A percentile compares a stretch with the other conserved stretches of the same genome.
phyloP scores from a whole-genome alignment of 2,113 vertebrate species.

The Rhabdomys dilectus region DNA sequence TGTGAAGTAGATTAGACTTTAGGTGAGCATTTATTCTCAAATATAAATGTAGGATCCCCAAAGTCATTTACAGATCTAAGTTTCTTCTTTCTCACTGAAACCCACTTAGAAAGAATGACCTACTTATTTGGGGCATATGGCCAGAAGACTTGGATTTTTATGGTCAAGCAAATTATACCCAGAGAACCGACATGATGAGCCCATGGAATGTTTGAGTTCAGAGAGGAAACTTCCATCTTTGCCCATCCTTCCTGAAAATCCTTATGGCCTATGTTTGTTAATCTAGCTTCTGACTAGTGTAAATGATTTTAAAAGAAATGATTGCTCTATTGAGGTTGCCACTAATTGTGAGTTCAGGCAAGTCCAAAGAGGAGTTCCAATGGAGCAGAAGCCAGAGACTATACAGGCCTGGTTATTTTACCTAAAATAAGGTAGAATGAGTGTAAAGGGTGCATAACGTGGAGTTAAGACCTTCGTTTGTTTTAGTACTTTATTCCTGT shows the following conservation, averaged over 20 bases:
- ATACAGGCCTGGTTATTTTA: no score
- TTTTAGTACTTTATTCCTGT: conserved; percentile 67
- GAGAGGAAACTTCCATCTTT: neutral
- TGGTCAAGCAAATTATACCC: neutral
- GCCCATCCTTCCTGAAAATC: neutral
- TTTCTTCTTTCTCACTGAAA: neutral
- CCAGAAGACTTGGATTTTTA: conserved; percentile 1
- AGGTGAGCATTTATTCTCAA: neutral
- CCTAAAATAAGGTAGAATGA: neutral
- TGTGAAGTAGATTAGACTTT: neutral
- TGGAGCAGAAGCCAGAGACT: no score
- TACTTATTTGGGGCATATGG: neutral
- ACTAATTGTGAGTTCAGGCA: no score
- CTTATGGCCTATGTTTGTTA: neutral
- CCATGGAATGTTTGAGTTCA: neutral
- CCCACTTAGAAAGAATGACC: neutral
- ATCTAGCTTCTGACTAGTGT: neutral
- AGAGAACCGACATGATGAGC: neutral
- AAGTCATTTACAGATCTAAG: neutral
- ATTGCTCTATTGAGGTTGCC: no score
- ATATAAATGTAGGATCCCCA: neutral
- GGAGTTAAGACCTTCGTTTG: neutral
- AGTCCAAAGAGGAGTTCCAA: no score
- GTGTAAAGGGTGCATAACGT: neutral
- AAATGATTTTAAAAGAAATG: no score